These are phyloP conservation scores for Agriotes lineatus DNA, from an alignment of 2,888 invertebrate genomes.

Conservation along the genomic window DNA sequence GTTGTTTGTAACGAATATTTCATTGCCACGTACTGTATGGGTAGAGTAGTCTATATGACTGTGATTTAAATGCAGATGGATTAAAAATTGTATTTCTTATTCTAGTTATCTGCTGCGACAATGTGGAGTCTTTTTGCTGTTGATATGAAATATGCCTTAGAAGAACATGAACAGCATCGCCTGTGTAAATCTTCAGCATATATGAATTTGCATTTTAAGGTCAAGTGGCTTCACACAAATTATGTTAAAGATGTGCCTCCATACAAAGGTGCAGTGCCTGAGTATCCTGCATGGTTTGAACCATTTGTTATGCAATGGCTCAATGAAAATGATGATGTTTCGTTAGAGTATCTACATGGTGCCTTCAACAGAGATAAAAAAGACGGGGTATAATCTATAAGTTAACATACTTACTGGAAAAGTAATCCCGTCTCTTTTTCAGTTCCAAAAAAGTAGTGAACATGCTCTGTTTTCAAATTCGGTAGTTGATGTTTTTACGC, in stretches of 20 bases:
- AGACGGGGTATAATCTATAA: constrained; percentile 79
- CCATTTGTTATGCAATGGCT: constrained; percentile 99
- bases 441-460: constrained; percentile 99
- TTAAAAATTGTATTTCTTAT: constrained; percentile 15
- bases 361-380: constrained; percentile 98
- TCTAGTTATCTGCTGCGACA: constrained; percentile 92
- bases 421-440: constrained; percentile 56
- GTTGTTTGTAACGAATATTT: no score
- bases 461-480: constrained; percentile 99
- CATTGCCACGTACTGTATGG: no score
- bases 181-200: constrained; percentile 98
- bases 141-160: constrained; percentile 97
- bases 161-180: constrained; percentile 96
- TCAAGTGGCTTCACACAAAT: constrained; percentile 98
- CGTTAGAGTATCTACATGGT: constrained; percentile 97
- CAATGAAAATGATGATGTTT: constrained; percentile 99
- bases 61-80: no score
- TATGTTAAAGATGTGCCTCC: constrained; percentile 98
- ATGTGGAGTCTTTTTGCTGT: constrained; percentile 98
- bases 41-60: no score
- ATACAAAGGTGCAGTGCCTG: constrained; percentile 96
- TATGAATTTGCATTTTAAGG: constrained; percentile 99
- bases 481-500: constrained; percentile 99
- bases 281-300: constrained; percentile 99
- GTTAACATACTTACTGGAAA: not conserved